These are phyloP conservation scores for Sphaerophoria taeniata DNA, from an alignment of 2,888 invertebrate genomes.

Conservation along the genomic window DNA sequence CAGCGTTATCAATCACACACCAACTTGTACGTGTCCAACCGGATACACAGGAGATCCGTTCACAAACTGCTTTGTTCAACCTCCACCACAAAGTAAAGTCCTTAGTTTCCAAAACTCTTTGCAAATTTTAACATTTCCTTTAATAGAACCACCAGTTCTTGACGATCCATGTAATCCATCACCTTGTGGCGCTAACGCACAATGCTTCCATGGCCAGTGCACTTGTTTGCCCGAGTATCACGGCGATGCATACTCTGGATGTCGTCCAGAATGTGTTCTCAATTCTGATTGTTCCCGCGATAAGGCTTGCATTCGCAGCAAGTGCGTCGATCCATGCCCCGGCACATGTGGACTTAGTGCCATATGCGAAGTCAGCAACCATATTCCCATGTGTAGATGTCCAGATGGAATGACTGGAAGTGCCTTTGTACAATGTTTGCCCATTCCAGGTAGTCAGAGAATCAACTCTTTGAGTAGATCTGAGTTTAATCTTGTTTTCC, in stretches of 20 bases:
- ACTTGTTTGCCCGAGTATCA: conserved; percentile 86
- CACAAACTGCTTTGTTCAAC: conserved; percentile 83
- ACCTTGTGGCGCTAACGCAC: conserved; percentile 91
- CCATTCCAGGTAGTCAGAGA: conserved; percentile 82
- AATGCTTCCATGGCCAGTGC: conserved; percentile 87
- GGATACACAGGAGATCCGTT: conserved; percentile 87
- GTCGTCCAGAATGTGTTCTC: conserved; percentile 91
- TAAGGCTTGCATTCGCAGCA: conserved; percentile 89
- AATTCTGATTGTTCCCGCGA: conserved; percentile 91
- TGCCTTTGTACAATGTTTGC: conserved; percentile 87
- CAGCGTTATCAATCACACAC: conserved; percentile 86
- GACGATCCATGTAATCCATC: conserved; percentile 87
- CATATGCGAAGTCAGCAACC: conserved; percentile 89
- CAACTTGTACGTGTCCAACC: conserved; percentile 86
- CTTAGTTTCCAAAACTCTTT: too few relatives aligned
- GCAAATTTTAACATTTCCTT: conserved; percentile 1
- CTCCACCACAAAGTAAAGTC: conserved; percentile 78
- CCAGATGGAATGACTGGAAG: conserved; percentile 87
- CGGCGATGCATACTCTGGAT: conserved; percentile 87
- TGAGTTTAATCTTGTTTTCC: neutral
- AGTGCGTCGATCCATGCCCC: conserved; percentile 91
- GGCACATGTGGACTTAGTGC: conserved; percentile 90
- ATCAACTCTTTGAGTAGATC: neutral
- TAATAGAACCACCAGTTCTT: conserved; percentile 66
- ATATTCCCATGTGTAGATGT: conserved; percentile 89